Evolutionary conservation across 2,113 vertebrate species (phyloP), one percentile per base, ranked within the genome.

Genomic region (Rhinolophus ferrumequinum): DNA sequence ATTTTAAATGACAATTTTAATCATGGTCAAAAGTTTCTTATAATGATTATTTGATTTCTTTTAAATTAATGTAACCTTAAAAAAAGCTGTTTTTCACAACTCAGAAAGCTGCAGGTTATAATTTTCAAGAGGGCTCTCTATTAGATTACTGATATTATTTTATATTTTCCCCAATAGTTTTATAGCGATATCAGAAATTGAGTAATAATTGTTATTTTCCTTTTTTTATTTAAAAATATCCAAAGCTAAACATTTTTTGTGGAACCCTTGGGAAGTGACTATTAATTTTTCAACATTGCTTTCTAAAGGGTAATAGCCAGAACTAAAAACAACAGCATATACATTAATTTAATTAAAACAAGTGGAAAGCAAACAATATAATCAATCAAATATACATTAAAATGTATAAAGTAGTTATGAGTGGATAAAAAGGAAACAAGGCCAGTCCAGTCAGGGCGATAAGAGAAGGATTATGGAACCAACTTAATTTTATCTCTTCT

Each of bases 141-240:
- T 69, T 52, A 86, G 35, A 56, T 54, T 30, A 14, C 52, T 90
- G 28, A 66, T 28, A n/a, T 21, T 22, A 67, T 58, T 91, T 82
- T 91, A n/a, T 52, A 62, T 70, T 93, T 93, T 60, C 18, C 41
- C 15, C 72, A 66, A 12, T 44, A 56, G 26, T 76, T 75, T 86
- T 87, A 80, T 60, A 90, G 26, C 80, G 33, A 58, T 81, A 81
- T 41, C 14, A 56, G 26, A 86, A 81, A 67, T 69, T 88, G 41
- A 54, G 14, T 35, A 82, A 54, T 69, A 66, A 69, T 44, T 58
- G 66, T 67, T 82, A 60, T 67, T 69, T 82, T 83, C 6, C 5
- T 5, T 82, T 73, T 94, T 94, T 75, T 66, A 82, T 33, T 82
- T 88, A 69, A 62, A 81, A 96, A 87, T 87, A 62, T 35, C 13